Evolutionary conservation across 2,797 vertebrate species (phyloP).

Genomic region (Mallotus villosus): DNA sequence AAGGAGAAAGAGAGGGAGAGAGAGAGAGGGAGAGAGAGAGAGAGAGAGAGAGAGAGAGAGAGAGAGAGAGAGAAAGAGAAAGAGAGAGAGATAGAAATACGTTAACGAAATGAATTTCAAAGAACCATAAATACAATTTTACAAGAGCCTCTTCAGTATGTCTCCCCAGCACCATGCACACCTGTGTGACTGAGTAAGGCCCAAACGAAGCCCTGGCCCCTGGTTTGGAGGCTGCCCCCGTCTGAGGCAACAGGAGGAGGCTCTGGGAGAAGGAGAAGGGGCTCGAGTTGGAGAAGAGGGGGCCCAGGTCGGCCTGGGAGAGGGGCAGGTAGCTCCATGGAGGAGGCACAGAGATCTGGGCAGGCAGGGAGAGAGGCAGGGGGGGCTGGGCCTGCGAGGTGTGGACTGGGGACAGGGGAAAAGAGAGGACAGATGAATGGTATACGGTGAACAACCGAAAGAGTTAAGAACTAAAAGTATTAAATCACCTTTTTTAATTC

Average conservation of each 20-base stretch:
- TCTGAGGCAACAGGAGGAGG: slow-evolving; percentile 61
- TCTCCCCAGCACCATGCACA: slow-evolving; percentile 25
- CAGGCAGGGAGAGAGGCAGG: slow-evolving; percentile 62
- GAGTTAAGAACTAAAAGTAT: background rate
- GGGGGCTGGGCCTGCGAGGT: slow-evolving; percentile 52
- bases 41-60: slow-evolving; percentile 15
- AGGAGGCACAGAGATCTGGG: slow-evolving; percentile 55
- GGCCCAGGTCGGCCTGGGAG: slow-evolving; percentile 64
- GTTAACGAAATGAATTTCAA: background rate
- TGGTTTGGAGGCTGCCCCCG: slow-evolving; percentile 36
- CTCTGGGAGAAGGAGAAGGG: slow-evolving; percentile 71
- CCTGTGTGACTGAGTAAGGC: slow-evolving; percentile 70
- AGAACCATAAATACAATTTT: too few species aligned
- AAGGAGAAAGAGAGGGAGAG: background rate
- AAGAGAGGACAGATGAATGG: background rate
- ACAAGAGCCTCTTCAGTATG: too few species aligned
- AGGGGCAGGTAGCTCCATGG: slow-evolving; percentile 66
- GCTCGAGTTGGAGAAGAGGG: slow-evolving; percentile 75
- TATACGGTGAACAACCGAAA: background rate
- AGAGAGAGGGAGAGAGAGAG: slow-evolving; percentile 9
- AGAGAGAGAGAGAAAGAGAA: slow-evolving; percentile 1
- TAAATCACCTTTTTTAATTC: background rate
- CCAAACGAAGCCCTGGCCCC: slow-evolving; percentile 69
- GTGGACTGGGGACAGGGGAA: slow-evolving; percentile 24
- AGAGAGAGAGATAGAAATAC: background rate